Percentiles rank a stretch among this genome's conserved stretches.
Evolutionary conservation across 2,797 vertebrate species (phyloP).

Genomic region (Prunella strophiata): DNA sequence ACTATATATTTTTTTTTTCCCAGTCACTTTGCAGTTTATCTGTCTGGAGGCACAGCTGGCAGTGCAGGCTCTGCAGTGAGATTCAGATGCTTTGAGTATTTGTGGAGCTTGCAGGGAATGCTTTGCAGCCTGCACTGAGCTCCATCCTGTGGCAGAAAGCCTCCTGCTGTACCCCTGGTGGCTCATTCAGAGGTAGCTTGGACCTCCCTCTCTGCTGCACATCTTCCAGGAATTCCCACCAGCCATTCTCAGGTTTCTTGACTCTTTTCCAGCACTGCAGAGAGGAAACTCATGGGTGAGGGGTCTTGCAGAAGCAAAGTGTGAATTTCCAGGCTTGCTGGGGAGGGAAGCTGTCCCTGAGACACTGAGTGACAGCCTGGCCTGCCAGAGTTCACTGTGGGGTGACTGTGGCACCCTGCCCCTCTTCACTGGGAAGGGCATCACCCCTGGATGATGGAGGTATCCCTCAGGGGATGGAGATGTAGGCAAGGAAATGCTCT

Average conservation of each 20-base stretch:
- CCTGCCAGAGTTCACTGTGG: rapidly evolving
- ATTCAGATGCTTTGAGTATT: neutral
- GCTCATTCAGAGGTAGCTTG: neutral
- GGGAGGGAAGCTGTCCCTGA: neutral
- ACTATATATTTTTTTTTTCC: neutral
- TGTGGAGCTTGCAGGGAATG: neutral
- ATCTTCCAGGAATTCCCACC: neutral
- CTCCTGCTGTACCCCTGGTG: neutral
- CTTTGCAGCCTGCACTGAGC: conserved; percentile 59
- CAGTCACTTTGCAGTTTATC: neutral
- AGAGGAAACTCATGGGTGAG: neutral
- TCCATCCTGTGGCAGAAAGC: conserved; percentile 63
- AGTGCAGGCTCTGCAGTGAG: neutral
- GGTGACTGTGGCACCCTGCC: neutral
- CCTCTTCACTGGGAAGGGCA: rapidly evolving
- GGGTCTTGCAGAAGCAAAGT: neutral
- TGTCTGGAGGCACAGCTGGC: neutral
- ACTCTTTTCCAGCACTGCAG: neutral
- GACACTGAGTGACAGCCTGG: rapidly evolving
- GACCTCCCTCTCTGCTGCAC: neutral
- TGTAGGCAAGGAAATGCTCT: neutral
- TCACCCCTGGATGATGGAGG: neutral
- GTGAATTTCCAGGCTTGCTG: neutral
- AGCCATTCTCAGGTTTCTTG: rapidly evolving
- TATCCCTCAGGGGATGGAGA: rapidly evolving